Percentiles rank a stretch among this genome's conserved stretches.
Evolutionary conservation across 2,113 vertebrate species (phyloP).

Genomic region (Leucoraja erinaceus): DNA sequence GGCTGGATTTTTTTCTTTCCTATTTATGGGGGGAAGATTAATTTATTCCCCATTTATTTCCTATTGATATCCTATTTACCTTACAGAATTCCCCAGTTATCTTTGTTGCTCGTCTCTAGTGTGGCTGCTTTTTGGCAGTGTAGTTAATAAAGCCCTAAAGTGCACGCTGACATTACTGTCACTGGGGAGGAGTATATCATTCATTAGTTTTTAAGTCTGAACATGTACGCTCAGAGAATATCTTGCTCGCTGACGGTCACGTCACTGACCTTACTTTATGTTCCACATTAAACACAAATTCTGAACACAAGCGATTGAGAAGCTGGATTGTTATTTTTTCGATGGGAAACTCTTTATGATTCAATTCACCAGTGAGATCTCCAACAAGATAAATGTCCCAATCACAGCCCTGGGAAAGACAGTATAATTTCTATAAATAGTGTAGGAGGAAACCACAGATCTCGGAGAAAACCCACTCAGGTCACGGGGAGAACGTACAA

Average conservation of each 20-base stretch:
- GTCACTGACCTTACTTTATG: background rate
- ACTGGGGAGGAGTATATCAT: background rate
- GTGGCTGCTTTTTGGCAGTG: background rate
- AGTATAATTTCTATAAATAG: conserved; percentile 9
- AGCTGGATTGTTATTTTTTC: background rate
- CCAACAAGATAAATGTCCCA: conserved; percentile 18
- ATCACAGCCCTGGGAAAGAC: conserved; percentile 30
- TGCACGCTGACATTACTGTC: background rate
- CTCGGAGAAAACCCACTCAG: too few species aligned
- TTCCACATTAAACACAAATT: background rate
- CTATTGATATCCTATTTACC: too few species aligned
- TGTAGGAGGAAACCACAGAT: too few species aligned
- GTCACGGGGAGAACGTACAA: too few species aligned
- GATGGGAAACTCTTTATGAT: conserved; percentile 11
- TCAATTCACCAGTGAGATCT: background rate
- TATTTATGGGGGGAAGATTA: background rate
- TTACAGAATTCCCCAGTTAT: background rate
- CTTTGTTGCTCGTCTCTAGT: background rate
- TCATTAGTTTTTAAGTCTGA: background rate
- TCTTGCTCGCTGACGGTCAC: background rate
- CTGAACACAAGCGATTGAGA: background rate
- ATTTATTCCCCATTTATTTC: too few species aligned
- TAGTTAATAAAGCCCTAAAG: background rate
- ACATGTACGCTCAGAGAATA: background rate
- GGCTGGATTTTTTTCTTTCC: background rate